These are phyloP conservation scores for Dermochelys coriacea DNA, from an alignment of 2,797 vertebrate genomes.

Conservation along the genomic window DNA sequence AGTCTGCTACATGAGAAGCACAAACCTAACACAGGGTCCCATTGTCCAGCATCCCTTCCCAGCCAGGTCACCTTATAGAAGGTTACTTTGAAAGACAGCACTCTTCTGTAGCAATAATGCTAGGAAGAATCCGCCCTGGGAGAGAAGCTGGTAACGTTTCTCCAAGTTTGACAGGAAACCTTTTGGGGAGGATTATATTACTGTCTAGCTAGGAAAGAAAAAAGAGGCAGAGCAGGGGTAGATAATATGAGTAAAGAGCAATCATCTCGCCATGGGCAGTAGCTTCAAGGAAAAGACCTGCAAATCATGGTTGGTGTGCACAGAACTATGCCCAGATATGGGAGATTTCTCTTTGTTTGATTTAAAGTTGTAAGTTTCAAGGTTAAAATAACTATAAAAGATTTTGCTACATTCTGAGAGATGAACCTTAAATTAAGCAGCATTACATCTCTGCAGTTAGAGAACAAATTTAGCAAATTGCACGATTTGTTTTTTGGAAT, in stretches of 20 bases:
- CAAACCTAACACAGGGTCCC: background rate
- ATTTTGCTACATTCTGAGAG: background rate
- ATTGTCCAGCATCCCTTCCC: rapidly evolving
- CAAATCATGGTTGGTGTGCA: rapidly evolving
- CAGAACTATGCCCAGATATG: background rate
- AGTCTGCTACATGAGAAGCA: rapidly evolving
- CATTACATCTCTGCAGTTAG: background rate
- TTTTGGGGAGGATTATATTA: background rate
- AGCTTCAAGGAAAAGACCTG: background rate
- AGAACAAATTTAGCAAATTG: background rate
- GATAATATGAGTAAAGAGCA: background rate
- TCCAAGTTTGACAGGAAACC: background rate
- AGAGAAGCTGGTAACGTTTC: background rate
- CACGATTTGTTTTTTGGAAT: background rate
- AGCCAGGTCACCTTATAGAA: rapidly evolving
- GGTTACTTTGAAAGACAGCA: background rate
- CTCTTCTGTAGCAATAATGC: rapidly evolving
- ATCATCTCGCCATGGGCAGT: background rate
- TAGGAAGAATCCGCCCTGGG: background rate
- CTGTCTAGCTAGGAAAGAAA: rapidly evolving
- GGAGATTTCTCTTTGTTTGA: background rate
- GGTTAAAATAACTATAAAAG: background rate
- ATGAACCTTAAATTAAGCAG: background rate
- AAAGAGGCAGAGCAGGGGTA: background rate
- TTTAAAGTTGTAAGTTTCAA: background rate